Evolutionary conservation across 2,113 vertebrate species (phyloP).

Genomic region (Rhinoderma darwinii): DNA sequence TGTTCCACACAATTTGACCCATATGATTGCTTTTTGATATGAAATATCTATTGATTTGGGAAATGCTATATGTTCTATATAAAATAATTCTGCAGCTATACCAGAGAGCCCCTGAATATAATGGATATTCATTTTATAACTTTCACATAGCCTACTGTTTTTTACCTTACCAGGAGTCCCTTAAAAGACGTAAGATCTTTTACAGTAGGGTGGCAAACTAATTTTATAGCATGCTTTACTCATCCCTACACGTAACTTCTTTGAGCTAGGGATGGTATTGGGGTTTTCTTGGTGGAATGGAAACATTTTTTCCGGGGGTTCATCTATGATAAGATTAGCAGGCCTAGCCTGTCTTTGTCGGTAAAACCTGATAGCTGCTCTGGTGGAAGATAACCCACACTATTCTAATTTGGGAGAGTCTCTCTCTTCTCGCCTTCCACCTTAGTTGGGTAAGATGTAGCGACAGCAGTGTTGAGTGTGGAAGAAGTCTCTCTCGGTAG

Average conservation of each 20-base stretch:
- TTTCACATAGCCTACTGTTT: not conserved
- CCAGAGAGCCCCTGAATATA: no score
- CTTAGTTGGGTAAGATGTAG: not conserved
- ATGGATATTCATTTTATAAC: no score
- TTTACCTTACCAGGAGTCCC: not conserved
- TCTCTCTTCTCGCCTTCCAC: not conserved
- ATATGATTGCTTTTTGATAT: no score
- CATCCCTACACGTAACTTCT: not conserved
- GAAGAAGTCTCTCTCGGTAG: not conserved
- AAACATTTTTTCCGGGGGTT: not conserved
- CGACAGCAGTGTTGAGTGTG: not conserved
- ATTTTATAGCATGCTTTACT: not conserved
- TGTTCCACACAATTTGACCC: no score
- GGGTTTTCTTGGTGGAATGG: not conserved
- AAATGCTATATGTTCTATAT: no score
- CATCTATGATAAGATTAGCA: not conserved
- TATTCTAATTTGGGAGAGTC: not conserved
- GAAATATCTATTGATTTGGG: no score
- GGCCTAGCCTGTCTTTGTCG: not conserved
- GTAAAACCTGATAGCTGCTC: not conserved
- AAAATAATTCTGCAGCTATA: no score
- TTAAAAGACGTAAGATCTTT: not conserved
- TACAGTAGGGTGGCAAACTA: not conserved
- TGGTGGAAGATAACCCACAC: not conserved
- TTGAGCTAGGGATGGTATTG: no score